phyloP scores from a whole-genome alignment of 2,797 vertebrate genomes.

The Micromesistius poutassou region DNA sequence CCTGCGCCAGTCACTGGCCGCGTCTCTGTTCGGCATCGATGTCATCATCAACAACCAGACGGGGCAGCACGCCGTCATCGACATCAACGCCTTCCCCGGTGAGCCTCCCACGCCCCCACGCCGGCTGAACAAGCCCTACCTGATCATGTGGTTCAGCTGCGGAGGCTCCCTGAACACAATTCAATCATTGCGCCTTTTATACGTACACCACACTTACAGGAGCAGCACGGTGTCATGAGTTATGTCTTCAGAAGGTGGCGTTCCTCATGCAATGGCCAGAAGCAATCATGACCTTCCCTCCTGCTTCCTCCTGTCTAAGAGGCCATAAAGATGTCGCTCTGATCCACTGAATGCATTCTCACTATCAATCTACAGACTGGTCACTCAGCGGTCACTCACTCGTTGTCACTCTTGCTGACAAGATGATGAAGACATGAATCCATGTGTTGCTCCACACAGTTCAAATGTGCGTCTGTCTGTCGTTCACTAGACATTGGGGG shows the following conservation, averaged over 20 bases:
- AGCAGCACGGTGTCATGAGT: not conserved
- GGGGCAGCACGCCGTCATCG: constrained; percentile 93
- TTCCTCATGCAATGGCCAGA: not conserved
- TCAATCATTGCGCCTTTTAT: too few species aligned
- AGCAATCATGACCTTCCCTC: not conserved
- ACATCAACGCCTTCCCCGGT: constrained; percentile 99
- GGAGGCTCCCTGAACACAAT: too few species aligned
- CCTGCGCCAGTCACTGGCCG: constrained; percentile 84
- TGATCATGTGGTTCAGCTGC: not conserved
- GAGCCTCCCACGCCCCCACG: constrained; percentile 9
- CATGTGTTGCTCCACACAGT: not conserved
- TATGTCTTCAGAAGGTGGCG: not conserved
- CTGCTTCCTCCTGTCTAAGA: not conserved
- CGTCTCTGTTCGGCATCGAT: constrained; percentile 96
- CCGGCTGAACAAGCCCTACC: not conserved
- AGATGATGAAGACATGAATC: not conserved
- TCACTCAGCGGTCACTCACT: too few species aligned
- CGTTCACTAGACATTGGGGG: not conserved
- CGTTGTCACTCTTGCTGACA: too few species aligned
- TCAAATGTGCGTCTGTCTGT: not conserved
- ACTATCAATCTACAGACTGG: not conserved
- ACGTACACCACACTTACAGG: not conserved
- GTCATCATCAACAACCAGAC: constrained; percentile 98
- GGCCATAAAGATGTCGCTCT: not conserved
- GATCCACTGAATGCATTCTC: too few species aligned